Evolutionary conservation across 2,797 vertebrate species (phyloP), one percentile per base, ranked within the genome.

Genomic region (Steatocranus sp.): DNA sequence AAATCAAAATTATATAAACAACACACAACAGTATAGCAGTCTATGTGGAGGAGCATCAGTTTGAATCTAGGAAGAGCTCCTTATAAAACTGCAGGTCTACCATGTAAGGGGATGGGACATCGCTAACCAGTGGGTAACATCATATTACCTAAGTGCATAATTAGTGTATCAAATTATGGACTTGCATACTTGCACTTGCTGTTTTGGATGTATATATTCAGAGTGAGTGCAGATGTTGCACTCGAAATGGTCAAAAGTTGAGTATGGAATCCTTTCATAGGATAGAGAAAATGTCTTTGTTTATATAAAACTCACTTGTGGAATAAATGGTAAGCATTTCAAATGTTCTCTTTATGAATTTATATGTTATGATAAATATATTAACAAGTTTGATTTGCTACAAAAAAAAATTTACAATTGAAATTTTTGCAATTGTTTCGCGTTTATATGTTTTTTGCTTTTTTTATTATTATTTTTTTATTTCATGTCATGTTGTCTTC

Each of bases 251-350:
- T 41, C 61, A 66, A 41, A 66, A 15, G 36, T 25, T 66, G 12
- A 23, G 20, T 66, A 0, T 66, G 34, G n/a, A 66, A 15, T 2
- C 32, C 58, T 38, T 23, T n/a, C 4, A 34, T 34, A 61, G 30
- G 6, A 34, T n/a, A 61, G 56, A 61, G 18, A 61, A 61, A 61
- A 61, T 61, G 30, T 61, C 18, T 61, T n/a, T 61, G 30, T 61
- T 61, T 12, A 34, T 11, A 61, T 34, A 34, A 61, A 61, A n/a
- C 4, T 61, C 36, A 11, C 30, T 61, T 61, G 30, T 34, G 56
- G 56, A 61, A 61, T 30, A 61, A 61, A 34, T 61, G 56, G 17
- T n/a, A 61, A 61, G 6, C 30, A 61, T 61, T 18, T 61, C 30
- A 61, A 3, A 61, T 61, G 18, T 61, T 34, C 30, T 61, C 0